These are phyloP conservation scores for Carabus problematicus DNA, from an alignment of 2,888 invertebrate genomes.

Conservation along the genomic window DNA sequence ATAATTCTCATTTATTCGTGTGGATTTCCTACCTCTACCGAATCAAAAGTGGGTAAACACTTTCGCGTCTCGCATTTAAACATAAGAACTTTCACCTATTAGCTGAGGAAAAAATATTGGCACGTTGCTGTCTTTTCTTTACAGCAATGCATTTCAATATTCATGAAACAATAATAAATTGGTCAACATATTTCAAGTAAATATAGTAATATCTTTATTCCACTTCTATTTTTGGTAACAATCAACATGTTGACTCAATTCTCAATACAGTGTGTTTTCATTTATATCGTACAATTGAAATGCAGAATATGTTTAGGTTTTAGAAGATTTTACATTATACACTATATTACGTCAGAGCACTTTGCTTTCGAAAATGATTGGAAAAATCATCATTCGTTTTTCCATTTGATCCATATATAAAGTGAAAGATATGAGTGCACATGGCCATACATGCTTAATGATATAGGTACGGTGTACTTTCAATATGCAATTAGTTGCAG, in stretches of 20 bases:
- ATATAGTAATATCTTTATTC: constrained; percentile 20
- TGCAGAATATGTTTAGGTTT: constrained; percentile 15
- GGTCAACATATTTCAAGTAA: not conserved
- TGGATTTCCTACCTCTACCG: too few relatives aligned
- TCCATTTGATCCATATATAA: constrained; percentile 11
- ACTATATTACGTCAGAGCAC: constrained; percentile 26
- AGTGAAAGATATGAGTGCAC: constrained; percentile 13
- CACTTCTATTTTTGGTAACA: constrained; percentile 23
- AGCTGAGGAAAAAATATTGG: not conserved
- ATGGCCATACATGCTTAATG: too few relatives aligned
- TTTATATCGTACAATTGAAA: constrained; percentile 20
- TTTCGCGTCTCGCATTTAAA: too few relatives aligned
- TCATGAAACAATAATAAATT: too few relatives aligned
- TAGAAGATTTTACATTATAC: constrained; percentile 20
- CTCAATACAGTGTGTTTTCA: constrained; percentile 1
- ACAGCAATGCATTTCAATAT: not conserved
- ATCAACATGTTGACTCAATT: constrained; percentile 14
- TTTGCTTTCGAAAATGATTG: constrained; percentile 17
- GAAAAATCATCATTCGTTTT: constrained; percentile 3
- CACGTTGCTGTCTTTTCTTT: not conserved
- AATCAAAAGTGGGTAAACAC: too few relatives aligned
- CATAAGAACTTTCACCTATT: not conserved
- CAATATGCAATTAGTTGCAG: too few relatives aligned
- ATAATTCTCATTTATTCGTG: too few relatives aligned
- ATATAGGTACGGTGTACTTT: too few relatives aligned